Conservation (phyloP, 2,797 vertebrate genomes). For the Crocodylus rhombifer region DNA sequence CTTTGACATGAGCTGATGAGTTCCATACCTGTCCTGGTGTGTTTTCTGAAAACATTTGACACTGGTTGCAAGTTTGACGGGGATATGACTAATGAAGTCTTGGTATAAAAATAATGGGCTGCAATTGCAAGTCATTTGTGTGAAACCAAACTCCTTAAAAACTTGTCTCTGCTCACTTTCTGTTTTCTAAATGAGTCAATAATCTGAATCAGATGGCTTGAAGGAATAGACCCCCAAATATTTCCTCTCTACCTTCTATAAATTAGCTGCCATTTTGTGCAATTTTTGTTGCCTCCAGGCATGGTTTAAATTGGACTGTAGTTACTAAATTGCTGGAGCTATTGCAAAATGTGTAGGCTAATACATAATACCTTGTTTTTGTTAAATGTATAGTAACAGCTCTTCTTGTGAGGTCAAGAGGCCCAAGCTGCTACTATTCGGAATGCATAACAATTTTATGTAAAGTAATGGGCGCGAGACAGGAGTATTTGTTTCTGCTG, state of each 20-base stretch:
- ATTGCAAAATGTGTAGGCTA: slow-evolving; percentile 85
- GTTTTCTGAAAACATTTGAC: slow-evolving; percentile 88
- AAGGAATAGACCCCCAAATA: slow-evolving; percentile 84
- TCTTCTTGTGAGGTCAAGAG: slow-evolving; percentile 87
- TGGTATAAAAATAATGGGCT: slow-evolving; percentile 96
- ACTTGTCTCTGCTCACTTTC: slow-evolving; percentile 87
- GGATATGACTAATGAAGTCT: slow-evolving; percentile 98
- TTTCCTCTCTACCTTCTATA: slow-evolving; percentile 82
- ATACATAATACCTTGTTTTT: slow-evolving; percentile 87
- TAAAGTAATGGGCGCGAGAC: slow-evolving; percentile 60
- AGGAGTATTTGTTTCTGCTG: slow-evolving; percentile 29
- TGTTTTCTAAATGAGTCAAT: slow-evolving; percentile 87
- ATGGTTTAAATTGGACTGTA: slow-evolving; percentile 85
- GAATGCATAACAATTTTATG: slow-evolving; percentile 76
- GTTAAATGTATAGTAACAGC: slow-evolving; percentile 83
- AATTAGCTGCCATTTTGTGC: slow-evolving; percentile 87
- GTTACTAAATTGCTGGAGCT: slow-evolving; percentile 84
- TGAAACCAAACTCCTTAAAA: slow-evolving; percentile 89
- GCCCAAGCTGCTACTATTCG: slow-evolving; percentile 79
- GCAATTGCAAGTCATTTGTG: slow-evolving; percentile 88
- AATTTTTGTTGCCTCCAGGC: slow-evolving; percentile 87
- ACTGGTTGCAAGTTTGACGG: slow-evolving; percentile 93
- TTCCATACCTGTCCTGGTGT: slow-evolving; percentile 97
- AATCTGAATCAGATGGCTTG: slow-evolving; percentile 87
- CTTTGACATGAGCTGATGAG: slow-evolving; percentile 96